Conservation (phyloP, 2,888 invertebrate species). For the Coleophora deauratella region DNA sequence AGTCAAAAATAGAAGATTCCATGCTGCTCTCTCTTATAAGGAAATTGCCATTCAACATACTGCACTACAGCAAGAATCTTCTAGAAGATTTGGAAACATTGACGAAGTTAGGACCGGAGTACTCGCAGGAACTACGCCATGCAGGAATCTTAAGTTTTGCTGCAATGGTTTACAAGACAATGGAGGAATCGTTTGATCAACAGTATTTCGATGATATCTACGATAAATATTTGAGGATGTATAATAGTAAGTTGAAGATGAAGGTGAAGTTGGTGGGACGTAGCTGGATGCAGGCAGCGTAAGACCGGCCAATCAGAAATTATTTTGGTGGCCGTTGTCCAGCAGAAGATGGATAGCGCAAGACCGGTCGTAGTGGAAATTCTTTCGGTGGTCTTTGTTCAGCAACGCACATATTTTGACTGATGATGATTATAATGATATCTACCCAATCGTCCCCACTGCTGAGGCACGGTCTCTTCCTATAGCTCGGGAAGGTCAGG, state of each 20-base stretch:
- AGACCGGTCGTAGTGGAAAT: too few species aligned
- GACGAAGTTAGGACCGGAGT: constrained; percentile 53
- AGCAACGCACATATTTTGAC: too few species aligned
- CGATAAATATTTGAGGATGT: constrained; percentile 80
- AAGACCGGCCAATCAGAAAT: too few species aligned
- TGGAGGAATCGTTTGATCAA: constrained; percentile 70
- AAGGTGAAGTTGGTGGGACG: too few species aligned
- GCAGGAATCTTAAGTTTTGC: constrained; percentile 81
- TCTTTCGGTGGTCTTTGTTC: too few species aligned
- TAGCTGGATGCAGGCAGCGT: too few species aligned
- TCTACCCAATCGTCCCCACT: too few species aligned
- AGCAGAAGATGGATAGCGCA: too few species aligned
- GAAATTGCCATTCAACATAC: constrained; percentile 81
- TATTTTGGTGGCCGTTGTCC: too few species aligned
- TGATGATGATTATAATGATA: too few species aligned
- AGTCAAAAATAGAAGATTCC: constrained; percentile 75
- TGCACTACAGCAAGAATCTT: constrained; percentile 63
- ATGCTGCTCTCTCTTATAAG: constrained; percentile 78
- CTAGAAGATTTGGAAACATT: constrained; percentile 73
- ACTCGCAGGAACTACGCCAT: constrained; percentile 71
- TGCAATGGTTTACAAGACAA: constrained; percentile 78
- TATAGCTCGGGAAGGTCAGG: too few species aligned
- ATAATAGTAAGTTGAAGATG: constrained; percentile 76
- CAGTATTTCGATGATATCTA: constrained; percentile 82
- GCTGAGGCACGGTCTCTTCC: too few species aligned